These are phyloP conservation scores for Gallinago solitaria DNA, from an alignment of 2,797 vertebrate genomes.

Conservation along the genomic window DNA sequence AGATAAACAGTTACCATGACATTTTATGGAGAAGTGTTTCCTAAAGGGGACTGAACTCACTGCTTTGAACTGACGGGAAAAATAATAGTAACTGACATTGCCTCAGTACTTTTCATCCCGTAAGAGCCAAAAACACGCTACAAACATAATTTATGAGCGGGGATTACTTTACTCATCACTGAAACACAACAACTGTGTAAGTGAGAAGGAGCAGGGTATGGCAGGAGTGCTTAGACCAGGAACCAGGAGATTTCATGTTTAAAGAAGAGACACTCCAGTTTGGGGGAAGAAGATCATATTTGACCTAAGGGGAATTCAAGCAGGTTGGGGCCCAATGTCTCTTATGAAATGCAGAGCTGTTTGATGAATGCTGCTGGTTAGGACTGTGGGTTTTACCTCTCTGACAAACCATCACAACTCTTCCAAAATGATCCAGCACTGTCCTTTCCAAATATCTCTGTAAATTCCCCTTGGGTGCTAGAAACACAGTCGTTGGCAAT, in stretches of 20 bases:
- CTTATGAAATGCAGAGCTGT: background rate
- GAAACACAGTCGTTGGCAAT: background rate
- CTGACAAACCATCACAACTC: background rate
- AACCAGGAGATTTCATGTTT: background rate
- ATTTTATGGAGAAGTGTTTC: slow-evolving; percentile 22
- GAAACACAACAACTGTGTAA: background rate
- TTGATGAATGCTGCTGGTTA: background rate
- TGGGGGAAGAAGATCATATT: background rate
- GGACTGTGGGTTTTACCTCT: background rate
- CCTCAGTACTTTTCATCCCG: background rate
- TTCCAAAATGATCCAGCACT: background rate
- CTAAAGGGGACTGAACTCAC: slow-evolving; percentile 6
- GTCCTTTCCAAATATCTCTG: background rate
- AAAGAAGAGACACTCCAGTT: background rate
- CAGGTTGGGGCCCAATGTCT: background rate
- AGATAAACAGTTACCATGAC: background rate
- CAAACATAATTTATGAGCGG: background rate
- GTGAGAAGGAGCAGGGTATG: background rate
- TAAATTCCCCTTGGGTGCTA: background rate
- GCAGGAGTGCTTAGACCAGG: background rate
- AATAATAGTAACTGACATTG: background rate
- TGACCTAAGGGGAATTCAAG: background rate
- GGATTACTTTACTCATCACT: background rate
- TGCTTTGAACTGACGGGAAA: background rate
- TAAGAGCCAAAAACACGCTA: background rate